phyloP scores from a whole-genome alignment of 92 coral and sea anemone species.

The Blastomussa wellsi region DNA sequence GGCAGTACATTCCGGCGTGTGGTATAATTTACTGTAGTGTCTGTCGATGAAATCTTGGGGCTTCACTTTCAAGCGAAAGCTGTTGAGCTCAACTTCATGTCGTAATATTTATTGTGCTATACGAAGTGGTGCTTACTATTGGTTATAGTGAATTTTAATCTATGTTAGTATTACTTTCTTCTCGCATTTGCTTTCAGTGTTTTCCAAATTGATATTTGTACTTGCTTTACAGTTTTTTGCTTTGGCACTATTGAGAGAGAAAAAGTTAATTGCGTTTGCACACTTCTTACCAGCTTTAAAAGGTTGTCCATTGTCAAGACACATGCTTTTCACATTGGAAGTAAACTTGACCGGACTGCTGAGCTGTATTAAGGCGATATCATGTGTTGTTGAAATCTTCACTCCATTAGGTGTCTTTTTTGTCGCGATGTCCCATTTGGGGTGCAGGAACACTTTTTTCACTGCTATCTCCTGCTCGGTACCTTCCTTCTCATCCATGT shows the following conservation, averaged over 20 bases:
- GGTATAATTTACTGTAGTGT: no score
- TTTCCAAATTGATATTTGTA: not conserved
- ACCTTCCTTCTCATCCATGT: slow-evolving; percentile 59
- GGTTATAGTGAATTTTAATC: not conserved
- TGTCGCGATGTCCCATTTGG: slow-evolving; percentile 74
- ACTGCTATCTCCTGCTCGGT: slow-evolving; percentile 75
- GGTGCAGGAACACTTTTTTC: slow-evolving; percentile 67
- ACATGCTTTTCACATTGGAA: slow-evolving; percentile 67
- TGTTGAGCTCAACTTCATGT: no score
- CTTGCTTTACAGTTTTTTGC: not conserved
- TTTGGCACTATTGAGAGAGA: not conserved
- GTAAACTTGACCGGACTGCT: slow-evolving; percentile 64
- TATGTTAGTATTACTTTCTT: not conserved
- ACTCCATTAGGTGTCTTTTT: slow-evolving; percentile 58
- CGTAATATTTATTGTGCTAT: not conserved
- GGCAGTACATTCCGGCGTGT: no score
- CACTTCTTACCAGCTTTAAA: slow-evolving; percentile 67
- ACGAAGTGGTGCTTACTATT: no score
- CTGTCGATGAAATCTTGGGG: no score
- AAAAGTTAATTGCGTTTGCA: not conserved
- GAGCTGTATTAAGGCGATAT: slow-evolving; percentile 78
- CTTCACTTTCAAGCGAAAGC: no score
- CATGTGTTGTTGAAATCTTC: slow-evolving; percentile 71
- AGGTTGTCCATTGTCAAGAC: slow-evolving; percentile 57
- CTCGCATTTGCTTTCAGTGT: not conserved